Percentiles rank a stretch among this genome's conserved stretches.
These are phyloP conservation scores for Spheniscus mendiculus DNA, from an alignment of 2,113 vertebrate species.

Conservation along the genomic window DNA sequence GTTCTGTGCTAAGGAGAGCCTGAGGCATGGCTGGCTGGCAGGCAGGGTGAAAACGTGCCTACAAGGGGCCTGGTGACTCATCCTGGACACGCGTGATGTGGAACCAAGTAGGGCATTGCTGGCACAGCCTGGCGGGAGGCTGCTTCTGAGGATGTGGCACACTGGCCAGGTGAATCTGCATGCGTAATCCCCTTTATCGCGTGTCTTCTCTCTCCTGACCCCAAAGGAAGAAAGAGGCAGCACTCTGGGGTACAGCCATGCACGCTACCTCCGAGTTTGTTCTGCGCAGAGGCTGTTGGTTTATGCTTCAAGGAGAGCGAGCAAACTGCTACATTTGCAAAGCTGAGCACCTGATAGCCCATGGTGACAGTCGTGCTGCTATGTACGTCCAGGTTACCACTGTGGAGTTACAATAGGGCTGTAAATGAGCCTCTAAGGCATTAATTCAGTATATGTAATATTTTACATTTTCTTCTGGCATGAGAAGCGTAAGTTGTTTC, in stretches of 20 bases:
- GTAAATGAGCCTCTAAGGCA: not conserved
- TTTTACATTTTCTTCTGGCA: not conserved
- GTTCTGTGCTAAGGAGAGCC: not conserved
- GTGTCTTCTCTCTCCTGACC: not conserved
- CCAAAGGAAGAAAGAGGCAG: not conserved
- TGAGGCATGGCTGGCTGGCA: not conserved
- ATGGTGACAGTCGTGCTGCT: not conserved
- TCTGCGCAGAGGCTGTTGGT: not conserved
- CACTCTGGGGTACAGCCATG: fast-evolving
- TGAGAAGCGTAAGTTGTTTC: not conserved
- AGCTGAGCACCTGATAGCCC: not conserved
- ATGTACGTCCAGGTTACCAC: not conserved
- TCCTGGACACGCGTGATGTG: fast-evolving
- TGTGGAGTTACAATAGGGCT: not conserved
- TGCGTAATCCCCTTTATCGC: not conserved
- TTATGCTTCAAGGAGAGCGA: not conserved
- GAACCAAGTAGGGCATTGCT: not conserved
- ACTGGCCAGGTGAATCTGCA: not conserved
- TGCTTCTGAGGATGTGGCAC: not conserved
- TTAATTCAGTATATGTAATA: not conserved
- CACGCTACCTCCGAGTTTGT: not conserved
- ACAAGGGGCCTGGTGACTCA: not conserved
- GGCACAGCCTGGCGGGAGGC: not conserved
- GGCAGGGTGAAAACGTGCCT: not conserved
- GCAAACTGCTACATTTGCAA: not conserved